phyloP scores from a whole-genome alignment of 2,888 invertebrate genomes.

The Nemapogon koenigi region DNA sequence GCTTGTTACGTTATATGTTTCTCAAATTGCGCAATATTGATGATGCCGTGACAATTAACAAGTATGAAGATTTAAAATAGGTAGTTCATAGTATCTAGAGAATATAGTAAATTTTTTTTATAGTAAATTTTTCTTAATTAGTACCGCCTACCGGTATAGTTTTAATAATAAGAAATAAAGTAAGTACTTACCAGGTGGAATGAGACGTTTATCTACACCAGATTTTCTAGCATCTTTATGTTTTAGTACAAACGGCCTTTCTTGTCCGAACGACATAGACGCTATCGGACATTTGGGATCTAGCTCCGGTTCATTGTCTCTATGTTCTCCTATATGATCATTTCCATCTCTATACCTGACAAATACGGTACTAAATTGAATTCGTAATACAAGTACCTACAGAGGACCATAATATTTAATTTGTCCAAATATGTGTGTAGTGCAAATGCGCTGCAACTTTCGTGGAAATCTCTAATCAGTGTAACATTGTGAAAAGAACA shows the following conservation, averaged over 20 bases:
- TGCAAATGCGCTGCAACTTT: too few species aligned
- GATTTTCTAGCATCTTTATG: slow-evolving; percentile 64
- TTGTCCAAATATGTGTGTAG: too few species aligned
- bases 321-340: slow-evolving; percentile 75
- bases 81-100: too few species aligned
- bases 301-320: slow-evolving; percentile 73
- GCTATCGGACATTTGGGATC: slow-evolving; percentile 69
- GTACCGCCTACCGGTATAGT: too few species aligned
- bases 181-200: slow-evolving; percentile 46
- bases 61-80: slow-evolving; percentile 60
- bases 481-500: too few species aligned
- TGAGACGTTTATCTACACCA: slow-evolving; percentile 41
- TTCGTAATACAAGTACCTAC: too few species aligned
- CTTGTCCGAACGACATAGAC: slow-evolving; percentile 71
- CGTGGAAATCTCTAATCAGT: too few species aligned
- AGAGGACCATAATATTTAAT: too few species aligned
- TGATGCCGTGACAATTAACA: slow-evolving; percentile 57
- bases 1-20: slow-evolving; percentile 82
- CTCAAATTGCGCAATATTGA: slow-evolving; percentile 69
- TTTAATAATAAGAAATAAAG: slow-evolving; percentile 10
- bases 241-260: slow-evolving; percentile 69
- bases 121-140: too few species aligned
- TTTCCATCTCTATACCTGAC: slow-evolving; percentile 70
- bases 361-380: too few species aligned
- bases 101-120: too few species aligned